Evolutionary conservation across 2,797 vertebrate genomes (phyloP).

Genomic region (Darevskia nairensis): DNA sequence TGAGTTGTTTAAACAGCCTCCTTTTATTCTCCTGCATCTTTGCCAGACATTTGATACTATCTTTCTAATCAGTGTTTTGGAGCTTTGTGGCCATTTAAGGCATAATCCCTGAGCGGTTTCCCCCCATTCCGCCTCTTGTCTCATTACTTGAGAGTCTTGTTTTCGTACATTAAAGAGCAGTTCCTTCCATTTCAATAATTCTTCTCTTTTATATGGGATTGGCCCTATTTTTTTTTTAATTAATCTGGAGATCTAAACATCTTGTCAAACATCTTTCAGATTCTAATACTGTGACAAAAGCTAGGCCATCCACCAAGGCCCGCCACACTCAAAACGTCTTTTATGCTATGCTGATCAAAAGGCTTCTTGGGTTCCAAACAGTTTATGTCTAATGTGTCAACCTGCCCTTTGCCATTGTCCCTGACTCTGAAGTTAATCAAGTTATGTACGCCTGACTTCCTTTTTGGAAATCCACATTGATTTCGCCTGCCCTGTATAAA

Average conservation of each 20-base stretch:
- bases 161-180: slow-evolving; percentile 25
- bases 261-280: slow-evolving; percentile 37
- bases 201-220: slow-evolving; percentile 25
- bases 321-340: slow-evolving; percentile 12
- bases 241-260: slow-evolving; percentile 35
- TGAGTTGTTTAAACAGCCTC: slow-evolving; percentile 30
- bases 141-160: slow-evolving; percentile 25
- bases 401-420: slow-evolving; percentile 39
- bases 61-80: slow-evolving; percentile 42
- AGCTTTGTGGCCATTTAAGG: slow-evolving; percentile 42
- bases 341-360: slow-evolving; percentile 47
- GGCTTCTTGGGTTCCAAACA: slow-evolving; percentile 39
- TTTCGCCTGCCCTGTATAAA: slow-evolving; percentile 32
- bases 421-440: slow-evolving; percentile 47
- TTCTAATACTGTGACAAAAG: slow-evolving; percentile 41
- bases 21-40: slow-evolving; percentile 15
- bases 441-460: slow-evolving; percentile 39
- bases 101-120: slow-evolving; percentile 7
- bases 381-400: slow-evolving; percentile 47
- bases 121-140: not conserved
- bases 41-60: slow-evolving; percentile 31
- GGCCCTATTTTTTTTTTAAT: slow-evolving; percentile 12
- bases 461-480: slow-evolving; percentile 42
- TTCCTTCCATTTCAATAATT: slow-evolving; percentile 30
- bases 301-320: slow-evolving; percentile 23